Conservation (phyloP, 2,888 invertebrate genomes). For the Drosophila algonquin region DNA sequence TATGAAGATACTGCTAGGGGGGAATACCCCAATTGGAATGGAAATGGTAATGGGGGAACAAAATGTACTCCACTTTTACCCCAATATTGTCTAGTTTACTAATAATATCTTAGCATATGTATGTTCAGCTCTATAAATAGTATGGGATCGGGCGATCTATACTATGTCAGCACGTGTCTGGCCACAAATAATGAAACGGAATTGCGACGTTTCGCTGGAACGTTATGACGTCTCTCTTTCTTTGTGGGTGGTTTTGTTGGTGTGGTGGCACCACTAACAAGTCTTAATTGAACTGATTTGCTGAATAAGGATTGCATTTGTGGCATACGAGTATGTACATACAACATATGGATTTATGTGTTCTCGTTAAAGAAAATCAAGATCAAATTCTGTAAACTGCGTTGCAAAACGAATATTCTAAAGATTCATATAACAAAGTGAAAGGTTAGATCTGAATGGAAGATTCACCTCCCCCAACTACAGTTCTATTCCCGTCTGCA, state of each 20-base stretch:
- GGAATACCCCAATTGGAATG: not conserved
- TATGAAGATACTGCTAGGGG: not conserved
- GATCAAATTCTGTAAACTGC: constrained; percentile 14
- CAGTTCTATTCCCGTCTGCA: too few relatives aligned
- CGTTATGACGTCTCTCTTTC: constrained; percentile 15
- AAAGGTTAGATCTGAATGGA: not conserved
- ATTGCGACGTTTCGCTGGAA: constrained; percentile 50
- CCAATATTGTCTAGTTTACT: not conserved
- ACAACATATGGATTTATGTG: constrained; percentile 27
- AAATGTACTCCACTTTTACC: not conserved
- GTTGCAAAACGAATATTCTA: constrained; percentile 9
- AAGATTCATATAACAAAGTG: not conserved
- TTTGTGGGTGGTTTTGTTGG: constrained; percentile 7
- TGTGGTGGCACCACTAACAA: constrained; percentile 36
- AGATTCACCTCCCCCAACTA: too few relatives aligned
- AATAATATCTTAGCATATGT: too few relatives aligned
- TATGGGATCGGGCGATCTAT: constrained; percentile 9
- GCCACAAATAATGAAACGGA: constrained; percentile 32
- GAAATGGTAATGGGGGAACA: too few relatives aligned
- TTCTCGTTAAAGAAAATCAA: constrained; percentile 8
- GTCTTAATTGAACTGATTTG: constrained; percentile 68
- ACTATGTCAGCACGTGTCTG: constrained; percentile 19
- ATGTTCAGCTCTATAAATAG: not conserved
- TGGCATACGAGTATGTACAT: constrained; percentile 6
- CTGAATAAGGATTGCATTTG: constrained; percentile 46